phyloP scores from a whole-genome alignment of 1,140 invertebrate species.

The Pinna nobilis region DNA sequence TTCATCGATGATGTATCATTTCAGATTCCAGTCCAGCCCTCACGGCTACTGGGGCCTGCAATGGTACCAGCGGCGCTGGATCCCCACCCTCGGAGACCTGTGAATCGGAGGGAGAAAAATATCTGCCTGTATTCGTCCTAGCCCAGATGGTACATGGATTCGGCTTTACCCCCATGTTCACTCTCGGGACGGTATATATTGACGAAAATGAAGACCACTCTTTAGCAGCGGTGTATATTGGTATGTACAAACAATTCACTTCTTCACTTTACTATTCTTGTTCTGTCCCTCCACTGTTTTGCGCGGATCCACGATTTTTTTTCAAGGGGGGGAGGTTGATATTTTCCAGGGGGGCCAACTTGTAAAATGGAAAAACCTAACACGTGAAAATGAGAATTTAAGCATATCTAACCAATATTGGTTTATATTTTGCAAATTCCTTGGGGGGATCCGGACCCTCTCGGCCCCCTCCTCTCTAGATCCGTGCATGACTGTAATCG shows the following conservation, averaged over 20 bases:
- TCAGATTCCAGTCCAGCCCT: background rate
- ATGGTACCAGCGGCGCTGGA: background rate
- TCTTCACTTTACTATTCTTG: background rate
- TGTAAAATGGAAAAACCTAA: too few relatives aligned
- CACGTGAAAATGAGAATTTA: background rate
- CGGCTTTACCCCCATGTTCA: constrained; percentile 59
- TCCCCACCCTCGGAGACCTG: constrained; percentile 12
- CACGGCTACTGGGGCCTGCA: background rate
- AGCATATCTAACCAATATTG: background rate
- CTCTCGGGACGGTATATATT: constrained; percentile 56
- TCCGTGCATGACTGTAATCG: too few relatives aligned
- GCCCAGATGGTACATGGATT: constrained; percentile 58
- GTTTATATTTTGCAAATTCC: too few relatives aligned
- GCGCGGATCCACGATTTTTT: too few relatives aligned
- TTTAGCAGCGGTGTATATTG: constrained; percentile 51
- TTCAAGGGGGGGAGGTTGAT: background rate
- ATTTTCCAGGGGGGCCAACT: too few relatives aligned
- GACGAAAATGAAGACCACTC: constrained; percentile 52
- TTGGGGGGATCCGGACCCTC: too few relatives aligned
- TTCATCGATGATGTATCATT: too few relatives aligned
- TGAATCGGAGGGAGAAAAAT: constrained; percentile 39
- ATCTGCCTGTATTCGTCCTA: constrained; percentile 48
- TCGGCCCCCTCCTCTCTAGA: too few relatives aligned
- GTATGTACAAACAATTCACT: constrained; percentile 35
- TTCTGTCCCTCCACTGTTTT: too few relatives aligned